These are phyloP conservation scores for Natrix natrix DNA, from an alignment of 2,797 vertebrate species.

Conservation along the genomic window DNA sequence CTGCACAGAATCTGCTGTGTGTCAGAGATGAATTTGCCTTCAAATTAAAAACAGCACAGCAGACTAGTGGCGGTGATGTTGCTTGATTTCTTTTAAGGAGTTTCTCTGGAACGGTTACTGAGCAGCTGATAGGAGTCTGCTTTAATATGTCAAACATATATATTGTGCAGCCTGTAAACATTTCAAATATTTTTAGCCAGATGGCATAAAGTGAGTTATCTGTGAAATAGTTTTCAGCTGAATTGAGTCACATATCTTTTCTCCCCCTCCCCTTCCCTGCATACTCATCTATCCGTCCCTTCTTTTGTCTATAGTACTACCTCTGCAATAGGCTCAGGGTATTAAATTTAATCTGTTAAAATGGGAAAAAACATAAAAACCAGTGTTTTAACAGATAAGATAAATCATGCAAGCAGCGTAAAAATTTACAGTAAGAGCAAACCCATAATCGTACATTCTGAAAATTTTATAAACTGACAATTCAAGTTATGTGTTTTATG, in stretches of 20 bases:
- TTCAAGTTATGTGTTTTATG: constrained; percentile 73
- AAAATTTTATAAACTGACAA: constrained; percentile 76
- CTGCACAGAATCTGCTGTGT: constrained; percentile 79
- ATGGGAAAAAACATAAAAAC: constrained; percentile 46
- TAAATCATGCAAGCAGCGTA: constrained; percentile 65
- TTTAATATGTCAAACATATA: constrained; percentile 73
- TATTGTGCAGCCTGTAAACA: constrained; percentile 70
- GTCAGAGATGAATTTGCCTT: constrained; percentile 89
- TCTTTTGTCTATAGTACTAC: constrained; percentile 61
- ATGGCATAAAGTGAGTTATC: constrained; percentile 58
- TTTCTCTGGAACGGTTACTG: constrained; percentile 70
- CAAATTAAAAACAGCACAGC: constrained; percentile 93
- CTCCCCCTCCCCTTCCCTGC: not conserved
- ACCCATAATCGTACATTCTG: constrained; percentile 67
- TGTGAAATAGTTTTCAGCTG: constrained; percentile 57
- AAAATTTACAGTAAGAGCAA: constrained; percentile 71
- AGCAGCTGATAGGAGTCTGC: constrained; percentile 71
- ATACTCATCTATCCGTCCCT: constrained; percentile 48
- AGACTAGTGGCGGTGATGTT: constrained; percentile 89
- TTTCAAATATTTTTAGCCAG: constrained; percentile 70
- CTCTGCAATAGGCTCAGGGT: constrained; percentile 47
- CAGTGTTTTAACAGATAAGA: constrained; percentile 60
- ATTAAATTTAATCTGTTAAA: constrained; percentile 64
- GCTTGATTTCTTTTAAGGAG: constrained; percentile 81
- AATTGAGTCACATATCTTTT: constrained; percentile 47